These are phyloP conservation scores for Hassar affinis DNA, from an alignment of 2,113 vertebrate species.

Conservation along the genomic window DNA sequence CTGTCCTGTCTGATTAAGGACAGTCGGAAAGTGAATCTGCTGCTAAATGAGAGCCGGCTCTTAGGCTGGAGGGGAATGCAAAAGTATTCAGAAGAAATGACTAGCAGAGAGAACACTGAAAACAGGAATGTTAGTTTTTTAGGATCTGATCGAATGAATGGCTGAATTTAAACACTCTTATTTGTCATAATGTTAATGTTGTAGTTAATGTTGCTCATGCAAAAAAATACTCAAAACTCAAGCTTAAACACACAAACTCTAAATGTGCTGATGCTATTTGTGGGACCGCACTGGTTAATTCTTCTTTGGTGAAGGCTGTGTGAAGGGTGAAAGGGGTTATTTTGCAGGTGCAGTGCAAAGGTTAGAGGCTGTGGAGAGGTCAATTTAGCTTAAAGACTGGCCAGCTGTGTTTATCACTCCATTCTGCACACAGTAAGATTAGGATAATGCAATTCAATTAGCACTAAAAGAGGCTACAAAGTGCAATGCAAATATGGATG, in stretches of 20 bases:
- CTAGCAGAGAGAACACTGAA: background rate
- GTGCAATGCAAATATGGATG: background rate
- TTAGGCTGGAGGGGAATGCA: conserved; percentile 45
- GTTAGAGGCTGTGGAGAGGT: conserved; percentile 46
- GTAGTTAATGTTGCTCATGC: background rate
- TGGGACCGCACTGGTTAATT: conserved; percentile 12
- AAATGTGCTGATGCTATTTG: background rate
- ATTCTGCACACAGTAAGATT: conserved; percentile 57
- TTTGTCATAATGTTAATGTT: background rate
- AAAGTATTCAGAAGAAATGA: conserved; percentile 36
- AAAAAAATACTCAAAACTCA: background rate
- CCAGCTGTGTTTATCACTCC: conserved; percentile 77
- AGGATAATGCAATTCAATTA: conserved; percentile 6
- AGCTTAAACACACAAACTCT: background rate
- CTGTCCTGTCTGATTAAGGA: conserved; percentile 89
- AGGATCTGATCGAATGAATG: background rate
- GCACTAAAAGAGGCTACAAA: background rate
- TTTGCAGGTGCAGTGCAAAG: conserved; percentile 20
- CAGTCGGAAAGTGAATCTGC: conserved; percentile 76
- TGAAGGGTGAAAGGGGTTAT: conserved; percentile 11
- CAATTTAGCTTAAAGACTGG: conserved; percentile 58
- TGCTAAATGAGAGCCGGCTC: conserved; percentile 80
- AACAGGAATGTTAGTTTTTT: background rate
- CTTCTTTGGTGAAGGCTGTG: conserved; percentile 2
- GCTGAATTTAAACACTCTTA: background rate